A percentile compares a stretch with the other conserved stretches of the same genome.
phyloP scores from a whole-genome alignment of 2,113 vertebrate genomes.

The Pseudorhombus dupliciocellatus region DNA sequence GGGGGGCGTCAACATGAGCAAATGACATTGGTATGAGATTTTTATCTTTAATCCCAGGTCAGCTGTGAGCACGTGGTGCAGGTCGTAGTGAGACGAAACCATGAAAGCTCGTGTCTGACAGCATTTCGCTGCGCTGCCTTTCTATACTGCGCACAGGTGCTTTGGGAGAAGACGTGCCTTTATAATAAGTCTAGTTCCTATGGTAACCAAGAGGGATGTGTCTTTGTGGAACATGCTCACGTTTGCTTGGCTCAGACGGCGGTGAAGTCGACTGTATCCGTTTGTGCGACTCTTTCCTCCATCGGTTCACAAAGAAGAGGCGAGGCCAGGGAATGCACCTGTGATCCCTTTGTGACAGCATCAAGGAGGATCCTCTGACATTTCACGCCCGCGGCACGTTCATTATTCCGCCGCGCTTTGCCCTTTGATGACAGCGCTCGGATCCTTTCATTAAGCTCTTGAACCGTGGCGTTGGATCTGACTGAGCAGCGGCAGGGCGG shows the following conservation, averaged over 20 bases:
- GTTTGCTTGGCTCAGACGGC: conserved; percentile 53
- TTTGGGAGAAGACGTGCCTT: conserved; percentile 56
- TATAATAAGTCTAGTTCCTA: conserved; percentile 75
- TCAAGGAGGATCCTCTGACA: conserved; percentile 42
- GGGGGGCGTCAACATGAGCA: too few species aligned
- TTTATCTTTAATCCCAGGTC: too few species aligned
- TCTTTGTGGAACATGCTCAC: conserved; percentile 45
- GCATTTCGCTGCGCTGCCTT: conserved; percentile 38
- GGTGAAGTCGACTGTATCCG: conserved; percentile 40
- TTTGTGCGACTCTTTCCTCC: conserved; percentile 15
- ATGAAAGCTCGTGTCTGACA: conserved; percentile 40
- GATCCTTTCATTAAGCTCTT: conserved; percentile 60
- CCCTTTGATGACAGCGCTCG: conserved; percentile 53
- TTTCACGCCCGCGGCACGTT: conserved; percentile 23
- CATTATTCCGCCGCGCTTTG: conserved; percentile 32
- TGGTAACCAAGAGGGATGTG: conserved; percentile 72
- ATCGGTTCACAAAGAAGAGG: conserved; percentile 25
- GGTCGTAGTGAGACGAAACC: neutral
- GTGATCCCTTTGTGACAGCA: conserved; percentile 39
- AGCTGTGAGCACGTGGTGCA: neutral
- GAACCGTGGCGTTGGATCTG: conserved; percentile 34
- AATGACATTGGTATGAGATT: too few species aligned
- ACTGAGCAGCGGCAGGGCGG: conserved; percentile 11
- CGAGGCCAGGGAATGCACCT: conserved; percentile 14
- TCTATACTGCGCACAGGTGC: conserved; percentile 67